Conservation (phyloP, 35 echinoderm and acorn worm genomes). For the Amphiura filiformis region DNA sequence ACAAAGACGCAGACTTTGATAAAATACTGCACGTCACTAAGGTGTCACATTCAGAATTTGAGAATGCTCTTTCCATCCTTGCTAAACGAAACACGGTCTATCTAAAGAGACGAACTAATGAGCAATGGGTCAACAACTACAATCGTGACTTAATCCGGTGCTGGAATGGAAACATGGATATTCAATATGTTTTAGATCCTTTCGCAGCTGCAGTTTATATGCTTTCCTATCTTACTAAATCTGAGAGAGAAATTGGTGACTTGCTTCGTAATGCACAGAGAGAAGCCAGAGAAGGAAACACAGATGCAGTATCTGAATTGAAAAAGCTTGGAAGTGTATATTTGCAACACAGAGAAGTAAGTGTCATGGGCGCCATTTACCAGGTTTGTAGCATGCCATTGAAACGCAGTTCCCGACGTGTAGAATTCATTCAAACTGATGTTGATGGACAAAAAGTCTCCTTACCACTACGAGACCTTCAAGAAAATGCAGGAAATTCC, state of each 20-base stretch:
- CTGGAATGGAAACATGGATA: constrained; percentile 83
- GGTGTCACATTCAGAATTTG: constrained; percentile 44
- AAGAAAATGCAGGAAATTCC: constrained; percentile 45
- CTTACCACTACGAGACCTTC: constrained; percentile 44
- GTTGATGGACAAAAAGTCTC: constrained; percentile 31
- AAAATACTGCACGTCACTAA: constrained; percentile 21
- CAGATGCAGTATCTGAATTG: constrained; percentile 20
- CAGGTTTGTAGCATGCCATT: constrained; percentile 30
- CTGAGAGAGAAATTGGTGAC: constrained; percentile 71
- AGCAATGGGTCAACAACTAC: constrained; percentile 67
- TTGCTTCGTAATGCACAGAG: constrained; percentile 44
- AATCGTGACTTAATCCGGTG: constrained; percentile 22
- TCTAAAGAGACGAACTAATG: constrained; percentile 22
- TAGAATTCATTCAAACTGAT: background rate
- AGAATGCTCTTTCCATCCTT: constrained; percentile 15
- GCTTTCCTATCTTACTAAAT: constrained; percentile 66
- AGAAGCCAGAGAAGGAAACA: constrained; percentile 56
- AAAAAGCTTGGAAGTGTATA: constrained; percentile 48
- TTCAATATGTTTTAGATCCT: constrained; percentile 47
- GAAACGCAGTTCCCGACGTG: background rate
- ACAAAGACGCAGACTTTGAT: constrained; percentile 10
- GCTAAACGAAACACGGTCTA: constrained; percentile 28
- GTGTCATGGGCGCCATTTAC: constrained; percentile 57
- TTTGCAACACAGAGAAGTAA: constrained; percentile 54
- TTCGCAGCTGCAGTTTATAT: constrained; percentile 57